Base-by-base conservation (phyloP, 2,888 invertebrate species). In the Lycophotia porphyrea region DNA sequence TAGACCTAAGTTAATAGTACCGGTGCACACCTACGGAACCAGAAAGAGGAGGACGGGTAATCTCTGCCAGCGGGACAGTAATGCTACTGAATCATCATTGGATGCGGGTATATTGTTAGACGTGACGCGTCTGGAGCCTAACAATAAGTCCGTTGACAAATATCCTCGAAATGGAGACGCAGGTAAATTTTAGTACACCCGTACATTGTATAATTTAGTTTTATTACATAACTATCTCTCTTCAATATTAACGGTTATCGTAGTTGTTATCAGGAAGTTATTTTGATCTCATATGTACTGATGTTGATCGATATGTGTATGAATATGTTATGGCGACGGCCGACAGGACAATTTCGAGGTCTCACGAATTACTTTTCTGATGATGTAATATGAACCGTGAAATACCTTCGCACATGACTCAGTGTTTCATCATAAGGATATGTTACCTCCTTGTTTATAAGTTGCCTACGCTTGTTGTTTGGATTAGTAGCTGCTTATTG, bases 21-120 rank as follows among this genome's bases (percentile, higher is more conserved):
- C 98, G 73, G 98, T 98, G 81, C 98, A 98, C 95, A 98, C 98
- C 42, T 98, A 98, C 91, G 98, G 98, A 74, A 97, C 97, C 81
- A 97, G 98, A 84, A 98, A 98, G 90, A 96, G 98, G 81, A 97
- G 98, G 87, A 98, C 98, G 60, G 98, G 98, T 18, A 98, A 98
- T 93, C 96, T 98, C 67, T 95, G 95, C 87, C 96, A 96, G 65
- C 93, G 95, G 47, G 96, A 96, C 63, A 96, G 96, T 84, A 95
- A 91, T 73, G 96, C 96, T 7, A 96, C 96, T 11, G 96, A 95
- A 82, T 91, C 93, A 13, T 94, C 96, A 55, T 85, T 95, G 74
- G 95, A 96, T 82, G 93, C 95, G 81, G 95, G 97, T 80, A 93
- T 96, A 84, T 85, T 96, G 72, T 89, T 96, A 55, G 97, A 96